Conservation (phyloP, 1,140 invertebrate genomes). For the Magallana angulata region DNA sequence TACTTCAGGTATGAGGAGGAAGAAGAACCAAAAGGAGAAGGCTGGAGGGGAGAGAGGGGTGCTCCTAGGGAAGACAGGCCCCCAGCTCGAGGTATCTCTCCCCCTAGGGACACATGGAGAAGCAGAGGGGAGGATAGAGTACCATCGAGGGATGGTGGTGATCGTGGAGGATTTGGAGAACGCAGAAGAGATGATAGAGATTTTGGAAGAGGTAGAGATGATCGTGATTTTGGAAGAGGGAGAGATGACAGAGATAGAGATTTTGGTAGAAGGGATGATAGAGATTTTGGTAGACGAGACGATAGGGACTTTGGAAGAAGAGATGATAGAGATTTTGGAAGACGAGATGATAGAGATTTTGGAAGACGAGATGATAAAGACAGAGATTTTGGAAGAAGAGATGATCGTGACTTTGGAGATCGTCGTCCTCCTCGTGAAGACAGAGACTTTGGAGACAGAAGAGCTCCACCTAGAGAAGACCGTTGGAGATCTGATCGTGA, state of each 20-base stretch:
- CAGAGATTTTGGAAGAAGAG: slow-evolving; percentile 31
- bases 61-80: not conserved
- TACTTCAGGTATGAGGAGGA: not conserved
- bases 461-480: slow-evolving; percentile 42
- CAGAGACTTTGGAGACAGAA: slow-evolving; percentile 41
- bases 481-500: slow-evolving; percentile 50
- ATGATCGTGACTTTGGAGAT: not conserved
- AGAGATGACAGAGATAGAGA: slow-evolving; percentile 23
- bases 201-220: slow-evolving; percentile 39
- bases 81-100: not conserved
- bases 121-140: slow-evolving; percentile 22
- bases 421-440: slow-evolving; percentile 4
- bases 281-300: slow-evolving; percentile 29
- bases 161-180: slow-evolving; percentile 24
- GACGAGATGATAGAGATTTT: slow-evolving; percentile 31
- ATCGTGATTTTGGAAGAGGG: slow-evolving; percentile 27
- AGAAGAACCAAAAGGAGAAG: slow-evolving; percentile 11
- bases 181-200: slow-evolving; percentile 31
- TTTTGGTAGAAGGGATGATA: slow-evolving; percentile 37
- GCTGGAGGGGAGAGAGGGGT: not conserved
- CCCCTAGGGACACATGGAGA: slow-evolving; percentile 44
- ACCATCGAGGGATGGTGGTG: slow-evolving; percentile 21
- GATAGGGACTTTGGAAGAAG: slow-evolving; percentile 39
- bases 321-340: slow-evolving; percentile 24
- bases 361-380: slow-evolving; percentile 32